Percentiles rank a stretch among this genome's conserved stretches.
Evolutionary conservation across 2,797 vertebrate species (phyloP).

Genomic region (Holocentrus rufus): DNA sequence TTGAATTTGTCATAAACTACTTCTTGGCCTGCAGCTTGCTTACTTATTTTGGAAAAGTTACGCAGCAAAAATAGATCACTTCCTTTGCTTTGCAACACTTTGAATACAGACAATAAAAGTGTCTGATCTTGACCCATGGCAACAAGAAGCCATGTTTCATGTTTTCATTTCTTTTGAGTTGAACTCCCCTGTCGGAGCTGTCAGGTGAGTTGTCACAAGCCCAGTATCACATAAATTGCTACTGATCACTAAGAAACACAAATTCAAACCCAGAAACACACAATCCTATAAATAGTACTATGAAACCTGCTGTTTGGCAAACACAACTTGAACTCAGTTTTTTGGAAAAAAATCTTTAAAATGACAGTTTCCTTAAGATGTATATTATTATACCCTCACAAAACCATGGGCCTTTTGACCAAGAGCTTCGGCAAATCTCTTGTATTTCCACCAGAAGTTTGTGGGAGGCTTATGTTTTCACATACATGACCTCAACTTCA

Average conservation of each 20-base stretch:
- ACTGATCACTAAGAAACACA: slow-evolving; percentile 50
- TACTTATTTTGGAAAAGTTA: slow-evolving; percentile 44
- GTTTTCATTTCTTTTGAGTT: slow-evolving; percentile 21
- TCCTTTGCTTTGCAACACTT: slow-evolving; percentile 46
- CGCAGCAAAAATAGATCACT: slow-evolving; percentile 67
- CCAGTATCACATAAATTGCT: slow-evolving; percentile 50
- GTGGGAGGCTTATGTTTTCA: neutral
- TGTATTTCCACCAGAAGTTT: neutral
- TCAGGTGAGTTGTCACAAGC: slow-evolving; percentile 71
- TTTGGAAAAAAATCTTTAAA: slow-evolving; percentile 1
- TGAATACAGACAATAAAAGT: slow-evolving; percentile 32
- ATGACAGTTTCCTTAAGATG: neutral
- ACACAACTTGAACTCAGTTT: slow-evolving; percentile 27
- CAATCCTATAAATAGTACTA: slow-evolving; percentile 63
- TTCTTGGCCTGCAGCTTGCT: slow-evolving; percentile 10
- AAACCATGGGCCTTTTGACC: neutral
- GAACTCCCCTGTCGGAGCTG: slow-evolving; percentile 62
- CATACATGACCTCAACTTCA: neutral
- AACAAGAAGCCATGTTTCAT: slow-evolving; percentile 53
- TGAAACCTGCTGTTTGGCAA: slow-evolving; percentile 36
- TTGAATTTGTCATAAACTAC: slow-evolving; percentile 63
- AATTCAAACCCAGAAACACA: slow-evolving; percentile 68
- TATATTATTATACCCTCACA: neutral
- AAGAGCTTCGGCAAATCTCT: slow-evolving; percentile 2
- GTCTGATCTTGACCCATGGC: slow-evolving; percentile 60